These are phyloP conservation scores for Oncorhynchus nerka DNA, from an alignment of 2,113 vertebrate genomes.

Conservation along the genomic window DNA sequence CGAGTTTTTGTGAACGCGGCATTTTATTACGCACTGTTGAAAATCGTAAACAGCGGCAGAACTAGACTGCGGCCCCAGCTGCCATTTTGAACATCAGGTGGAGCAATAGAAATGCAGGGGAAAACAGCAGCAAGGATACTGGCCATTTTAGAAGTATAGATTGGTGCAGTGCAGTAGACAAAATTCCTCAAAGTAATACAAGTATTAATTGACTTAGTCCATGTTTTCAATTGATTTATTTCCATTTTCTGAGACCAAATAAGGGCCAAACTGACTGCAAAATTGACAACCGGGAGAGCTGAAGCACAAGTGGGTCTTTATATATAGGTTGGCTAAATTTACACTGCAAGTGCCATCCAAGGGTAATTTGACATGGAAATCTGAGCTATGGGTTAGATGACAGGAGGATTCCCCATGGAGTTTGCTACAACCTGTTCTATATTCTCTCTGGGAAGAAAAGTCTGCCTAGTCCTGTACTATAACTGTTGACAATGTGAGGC, in stretches of 20 bases:
- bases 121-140: not conserved
- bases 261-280: not conserved
- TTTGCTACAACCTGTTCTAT: not conserved
- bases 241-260: not conserved
- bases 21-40: constrained; percentile 9
- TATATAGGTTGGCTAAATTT: constrained; percentile 33
- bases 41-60: constrained; percentile 11
- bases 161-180: too few relatives aligned
- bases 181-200: too few relatives aligned
- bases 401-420: not conserved
- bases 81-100: constrained; percentile 67
- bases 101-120: not conserved
- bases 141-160: too few relatives aligned
- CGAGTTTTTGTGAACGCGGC: not conserved
- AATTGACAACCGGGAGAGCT: not conserved
- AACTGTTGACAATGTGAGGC: not conserved
- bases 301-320: not conserved
- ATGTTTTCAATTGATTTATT: not conserved
- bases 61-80: constrained; percentile 35
- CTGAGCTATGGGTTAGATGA: constrained; percentile 6
- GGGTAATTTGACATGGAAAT: constrained; percentile 2
- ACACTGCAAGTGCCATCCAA: constrained; percentile 9
- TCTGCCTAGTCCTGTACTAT: not conserved
- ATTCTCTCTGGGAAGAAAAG: not conserved
- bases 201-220: too few relatives aligned